These are phyloP conservation scores for Ichneumon xanthorius DNA, from an alignment of 2,888 invertebrate genomes.

Conservation along the genomic window DNA sequence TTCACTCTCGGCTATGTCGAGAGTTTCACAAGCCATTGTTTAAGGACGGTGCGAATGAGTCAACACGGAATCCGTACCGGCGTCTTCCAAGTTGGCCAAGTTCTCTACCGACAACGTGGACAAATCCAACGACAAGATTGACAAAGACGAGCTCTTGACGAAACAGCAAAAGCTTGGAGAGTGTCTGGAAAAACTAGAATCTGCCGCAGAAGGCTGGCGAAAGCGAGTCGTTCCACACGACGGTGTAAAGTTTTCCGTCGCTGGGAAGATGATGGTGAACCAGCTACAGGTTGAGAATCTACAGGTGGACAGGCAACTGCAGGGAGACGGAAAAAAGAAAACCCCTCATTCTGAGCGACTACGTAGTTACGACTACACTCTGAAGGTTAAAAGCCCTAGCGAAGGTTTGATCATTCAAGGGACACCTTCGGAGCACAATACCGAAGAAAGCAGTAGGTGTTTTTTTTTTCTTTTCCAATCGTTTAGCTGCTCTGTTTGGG, in stretches of 20 bases:
- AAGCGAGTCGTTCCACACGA: conserved; percentile 88
- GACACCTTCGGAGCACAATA: conserved; percentile 39
- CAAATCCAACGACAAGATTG: conserved; percentile 51
- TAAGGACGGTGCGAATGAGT: conserved; percentile 99
- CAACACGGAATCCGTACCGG: conserved; percentile 84
- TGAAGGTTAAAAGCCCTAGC: background rate
- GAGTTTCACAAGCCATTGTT: conserved; percentile 99
- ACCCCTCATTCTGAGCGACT: conserved; percentile 76
- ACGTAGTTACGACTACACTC: conserved; percentile 35
- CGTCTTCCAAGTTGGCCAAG: conserved; percentile 56
- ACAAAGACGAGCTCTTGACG: conserved; percentile 73
- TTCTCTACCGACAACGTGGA: background rate
- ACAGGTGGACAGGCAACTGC: conserved; percentile 13
- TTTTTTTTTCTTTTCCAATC: conserved; percentile 15
- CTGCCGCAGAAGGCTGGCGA: conserved; percentile 89
- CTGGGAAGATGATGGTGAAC: conserved; percentile 90
- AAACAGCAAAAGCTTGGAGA: conserved; percentile 86
- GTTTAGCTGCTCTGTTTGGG: background rate
- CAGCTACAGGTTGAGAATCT: conserved; percentile 69
- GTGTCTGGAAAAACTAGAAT: conserved; percentile 89
- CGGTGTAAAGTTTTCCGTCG: conserved; percentile 95
- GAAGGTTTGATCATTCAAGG: conserved; percentile 10
- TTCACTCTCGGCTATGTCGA: conserved; percentile 98
- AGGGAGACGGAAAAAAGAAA: conserved; percentile 74
- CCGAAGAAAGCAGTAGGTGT: conserved; percentile 76